Conservation (phyloP, 2,797 vertebrate genomes). For the Melanotaenia parkinsoni region DNA sequence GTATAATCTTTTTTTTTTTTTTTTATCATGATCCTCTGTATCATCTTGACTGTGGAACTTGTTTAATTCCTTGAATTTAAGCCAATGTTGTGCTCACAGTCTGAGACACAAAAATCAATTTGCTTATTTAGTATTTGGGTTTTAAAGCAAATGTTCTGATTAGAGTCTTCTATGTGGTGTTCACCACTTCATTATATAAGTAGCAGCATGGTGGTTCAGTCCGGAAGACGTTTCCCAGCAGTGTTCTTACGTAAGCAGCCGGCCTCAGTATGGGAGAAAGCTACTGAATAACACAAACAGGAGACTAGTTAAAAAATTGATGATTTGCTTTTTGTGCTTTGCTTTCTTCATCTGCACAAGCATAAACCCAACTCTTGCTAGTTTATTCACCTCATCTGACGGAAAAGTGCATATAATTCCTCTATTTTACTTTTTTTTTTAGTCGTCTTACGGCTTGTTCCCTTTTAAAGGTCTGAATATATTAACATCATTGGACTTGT, state of each 20-base stretch:
- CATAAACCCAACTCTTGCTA: constrained; percentile 57
- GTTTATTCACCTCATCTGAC: constrained; percentile 61
- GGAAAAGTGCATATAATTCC: constrained; percentile 22
- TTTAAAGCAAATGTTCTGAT: background rate
- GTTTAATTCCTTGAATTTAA: background rate
- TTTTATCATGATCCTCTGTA: background rate
- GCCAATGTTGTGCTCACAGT: background rate
- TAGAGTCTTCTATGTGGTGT: constrained; percentile 19
- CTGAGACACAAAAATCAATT: background rate
- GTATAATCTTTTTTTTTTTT: background rate
- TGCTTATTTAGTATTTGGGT: background rate
- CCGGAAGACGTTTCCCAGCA: constrained; percentile 52
- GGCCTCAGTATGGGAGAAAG: constrained; percentile 46
- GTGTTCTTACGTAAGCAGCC: constrained; percentile 60
- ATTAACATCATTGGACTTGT: background rate
- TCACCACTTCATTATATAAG: constrained; percentile 49
- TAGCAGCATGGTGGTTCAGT: constrained; percentile 31
- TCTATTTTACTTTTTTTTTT: constrained; percentile 1
- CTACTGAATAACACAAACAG: constrained; percentile 64
- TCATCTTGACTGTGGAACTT: background rate
- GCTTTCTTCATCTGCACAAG: constrained; percentile 25
- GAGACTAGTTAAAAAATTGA: constrained; percentile 73
- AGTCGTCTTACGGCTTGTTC: background rate
- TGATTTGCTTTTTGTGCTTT: constrained; percentile 71
- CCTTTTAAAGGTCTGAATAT: constrained; percentile 3